Percentiles rank a stretch among this genome's conserved stretches.
These are phyloP conservation scores for Epinephelus fuscoguttatus DNA, from an alignment of 2,113 vertebrate species.

Conservation along the genomic window DNA sequence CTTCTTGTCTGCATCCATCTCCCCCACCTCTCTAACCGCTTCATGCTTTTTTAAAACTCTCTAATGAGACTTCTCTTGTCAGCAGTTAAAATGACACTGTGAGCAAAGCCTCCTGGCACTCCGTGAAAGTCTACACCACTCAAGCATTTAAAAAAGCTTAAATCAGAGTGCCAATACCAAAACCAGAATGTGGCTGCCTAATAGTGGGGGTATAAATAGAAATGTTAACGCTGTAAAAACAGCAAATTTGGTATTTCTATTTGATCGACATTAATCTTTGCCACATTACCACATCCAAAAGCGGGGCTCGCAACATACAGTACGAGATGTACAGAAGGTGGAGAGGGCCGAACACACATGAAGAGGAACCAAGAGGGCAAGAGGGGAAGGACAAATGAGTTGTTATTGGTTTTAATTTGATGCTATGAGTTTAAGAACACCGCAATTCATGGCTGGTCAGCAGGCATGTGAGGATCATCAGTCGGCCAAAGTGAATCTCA, in stretches of 20 bases:
- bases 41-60: conserved; percentile 15
- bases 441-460: neutral
- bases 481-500: neutral
- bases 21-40: neutral
- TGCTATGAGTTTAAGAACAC: neutral
- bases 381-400: conserved; percentile 12
- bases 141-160: conserved; percentile 40
- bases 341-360: neutral
- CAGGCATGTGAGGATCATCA: neutral
- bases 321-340: neutral
- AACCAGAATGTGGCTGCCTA: conserved; percentile 3
- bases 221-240: conserved; percentile 35
- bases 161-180: conserved; percentile 26
- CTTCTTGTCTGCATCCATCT: neutral
- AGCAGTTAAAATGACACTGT: conserved; percentile 41
- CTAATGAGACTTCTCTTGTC: conserved; percentile 13
- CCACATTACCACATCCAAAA: conserved; percentile 70
- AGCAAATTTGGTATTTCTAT: conserved; percentile 55
- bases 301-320: neutral
- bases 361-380: conserved; percentile 11
- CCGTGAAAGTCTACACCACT: conserved; percentile 62
- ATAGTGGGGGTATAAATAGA: conserved; percentile 45
- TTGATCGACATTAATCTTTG: conserved; percentile 49
- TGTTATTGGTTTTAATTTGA: conserved; percentile 17
- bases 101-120: conserved; percentile 28